Conservation (phyloP, 35 echinoderm and acorn worm species). For the Acanthaster planci region DNA sequence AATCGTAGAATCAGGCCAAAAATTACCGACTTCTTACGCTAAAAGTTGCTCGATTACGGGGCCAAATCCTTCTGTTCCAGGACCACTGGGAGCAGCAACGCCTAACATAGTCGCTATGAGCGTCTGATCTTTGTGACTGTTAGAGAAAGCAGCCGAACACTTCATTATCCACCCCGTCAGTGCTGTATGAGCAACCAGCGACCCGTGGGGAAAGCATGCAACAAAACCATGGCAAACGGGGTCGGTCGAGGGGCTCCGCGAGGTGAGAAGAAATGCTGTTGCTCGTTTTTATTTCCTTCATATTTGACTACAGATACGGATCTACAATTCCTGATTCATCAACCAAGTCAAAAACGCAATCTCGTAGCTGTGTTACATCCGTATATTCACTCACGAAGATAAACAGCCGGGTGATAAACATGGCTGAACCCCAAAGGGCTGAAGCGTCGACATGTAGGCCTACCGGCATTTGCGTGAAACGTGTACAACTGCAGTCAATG, state of each 20-base stretch:
- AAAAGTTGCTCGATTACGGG: constrained; percentile 27
- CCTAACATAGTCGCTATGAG: constrained; percentile 43
- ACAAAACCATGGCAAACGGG: constrained; percentile 2
- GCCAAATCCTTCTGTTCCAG: constrained; percentile 19
- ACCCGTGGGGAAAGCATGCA: constrained; percentile 32
- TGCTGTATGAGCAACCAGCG: constrained; percentile 28
- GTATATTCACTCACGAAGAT: no score
- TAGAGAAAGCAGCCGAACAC: constrained; percentile 19
- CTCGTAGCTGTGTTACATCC: no score
- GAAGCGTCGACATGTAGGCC: no score
- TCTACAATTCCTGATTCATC: no score
- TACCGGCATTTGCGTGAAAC: no score
- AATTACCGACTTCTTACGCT: constrained; percentile 33
- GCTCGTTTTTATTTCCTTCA: background rate
- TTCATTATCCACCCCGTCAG: constrained; percentile 6
- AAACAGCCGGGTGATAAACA: no score
- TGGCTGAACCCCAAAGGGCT: no score
- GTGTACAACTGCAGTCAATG: no score
- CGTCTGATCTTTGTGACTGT: constrained; percentile 32
- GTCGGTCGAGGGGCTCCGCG: constrained; percentile 8
- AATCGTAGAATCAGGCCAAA: constrained; percentile 49
- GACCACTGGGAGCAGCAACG: constrained; percentile 14
- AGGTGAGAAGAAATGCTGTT: constrained; percentile 6
- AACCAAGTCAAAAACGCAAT: no score
- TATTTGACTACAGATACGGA: background rate